phyloP scores from a whole-genome alignment of 2,888 invertebrate genomes.

The Trimorus sp. region DNA sequence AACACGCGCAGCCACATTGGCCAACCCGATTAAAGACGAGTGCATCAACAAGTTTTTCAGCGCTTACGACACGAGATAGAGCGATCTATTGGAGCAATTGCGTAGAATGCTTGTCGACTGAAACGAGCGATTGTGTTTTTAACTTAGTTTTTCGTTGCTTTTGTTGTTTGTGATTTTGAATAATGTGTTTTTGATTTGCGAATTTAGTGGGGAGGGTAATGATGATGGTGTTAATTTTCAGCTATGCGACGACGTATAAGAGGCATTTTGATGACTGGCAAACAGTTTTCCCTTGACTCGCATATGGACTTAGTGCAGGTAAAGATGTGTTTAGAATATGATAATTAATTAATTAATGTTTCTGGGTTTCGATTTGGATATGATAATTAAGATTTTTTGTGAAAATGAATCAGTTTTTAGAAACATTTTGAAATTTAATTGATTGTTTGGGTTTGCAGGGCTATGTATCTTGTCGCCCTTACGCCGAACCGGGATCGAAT shows the following conservation, averaged over 20 bases:
- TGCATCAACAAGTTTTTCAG: constrained; percentile 35
- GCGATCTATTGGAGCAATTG: background rate
- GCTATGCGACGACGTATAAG: constrained; percentile 93
- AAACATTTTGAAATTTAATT: background rate
- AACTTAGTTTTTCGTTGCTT: too few species aligned
- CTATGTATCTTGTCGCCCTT: constrained; percentile 75
- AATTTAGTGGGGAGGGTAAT: too few species aligned
- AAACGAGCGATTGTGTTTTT: too few species aligned
- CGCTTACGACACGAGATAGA: background rate
- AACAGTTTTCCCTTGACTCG: constrained; percentile 95
- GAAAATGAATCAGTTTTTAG: background rate
- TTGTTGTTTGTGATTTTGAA: too few species aligned
- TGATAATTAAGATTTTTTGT: background rate
- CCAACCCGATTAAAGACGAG: constrained; percentile 20
- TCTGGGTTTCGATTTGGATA: constrained; percentile 5
- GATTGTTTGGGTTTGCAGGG: constrained; percentile 71
- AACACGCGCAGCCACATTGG: constrained; percentile 32
- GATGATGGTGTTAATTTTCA: constrained; percentile 72
- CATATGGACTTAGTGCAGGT: constrained; percentile 93
- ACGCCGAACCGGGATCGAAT: constrained; percentile 78
- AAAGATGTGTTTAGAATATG: background rate
- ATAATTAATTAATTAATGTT: too few species aligned
- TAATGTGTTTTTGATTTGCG: too few species aligned
- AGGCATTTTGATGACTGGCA: constrained; percentile 94
- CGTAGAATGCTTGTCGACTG: background rate